phyloP scores from a whole-genome alignment of 2,113 vertebrate species.

The Alethe castanea region DNA sequence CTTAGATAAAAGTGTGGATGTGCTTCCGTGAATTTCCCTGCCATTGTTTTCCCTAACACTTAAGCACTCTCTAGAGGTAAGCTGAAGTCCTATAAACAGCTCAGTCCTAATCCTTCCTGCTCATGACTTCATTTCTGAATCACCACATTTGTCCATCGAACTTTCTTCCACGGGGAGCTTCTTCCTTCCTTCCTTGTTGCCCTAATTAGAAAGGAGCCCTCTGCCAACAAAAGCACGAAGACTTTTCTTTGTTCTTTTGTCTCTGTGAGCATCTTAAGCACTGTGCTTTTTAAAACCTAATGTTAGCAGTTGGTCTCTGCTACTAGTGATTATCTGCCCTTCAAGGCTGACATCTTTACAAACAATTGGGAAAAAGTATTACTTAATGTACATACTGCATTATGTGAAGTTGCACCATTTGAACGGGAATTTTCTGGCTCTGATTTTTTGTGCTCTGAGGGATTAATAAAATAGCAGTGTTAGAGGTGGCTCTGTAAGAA shows the following conservation, averaged over 20 bases:
- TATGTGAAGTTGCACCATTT: not conserved
- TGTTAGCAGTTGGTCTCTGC: not conserved
- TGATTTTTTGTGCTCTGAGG: not conserved
- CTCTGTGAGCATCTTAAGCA: not conserved
- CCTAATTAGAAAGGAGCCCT: conserved; percentile 16
- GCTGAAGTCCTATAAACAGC: not conserved
- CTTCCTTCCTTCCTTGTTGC: conserved; percentile 37
- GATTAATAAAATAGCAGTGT: not conserved
- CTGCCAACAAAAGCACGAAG: not conserved
- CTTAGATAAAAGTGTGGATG: not conserved
- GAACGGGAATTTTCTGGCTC: not conserved
- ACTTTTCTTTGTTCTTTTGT: conserved; percentile 12
- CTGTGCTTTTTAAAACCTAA: not conserved
- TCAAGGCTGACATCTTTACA: not conserved
- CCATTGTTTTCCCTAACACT: not conserved
- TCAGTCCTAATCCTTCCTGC: conserved; percentile 38
- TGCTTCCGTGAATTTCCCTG: not conserved
- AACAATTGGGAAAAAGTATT: not conserved
- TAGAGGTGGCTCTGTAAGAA: not conserved
- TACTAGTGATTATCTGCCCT: not conserved
- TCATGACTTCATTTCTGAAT: conserved; percentile 24
- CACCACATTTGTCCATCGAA: not conserved
- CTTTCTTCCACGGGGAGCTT: not conserved
- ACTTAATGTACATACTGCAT: not conserved
- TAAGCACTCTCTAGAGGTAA: conserved; percentile 28